Conservation (phyloP, 1,140 invertebrate species). For the Aphaenogaster rudis region DNA sequence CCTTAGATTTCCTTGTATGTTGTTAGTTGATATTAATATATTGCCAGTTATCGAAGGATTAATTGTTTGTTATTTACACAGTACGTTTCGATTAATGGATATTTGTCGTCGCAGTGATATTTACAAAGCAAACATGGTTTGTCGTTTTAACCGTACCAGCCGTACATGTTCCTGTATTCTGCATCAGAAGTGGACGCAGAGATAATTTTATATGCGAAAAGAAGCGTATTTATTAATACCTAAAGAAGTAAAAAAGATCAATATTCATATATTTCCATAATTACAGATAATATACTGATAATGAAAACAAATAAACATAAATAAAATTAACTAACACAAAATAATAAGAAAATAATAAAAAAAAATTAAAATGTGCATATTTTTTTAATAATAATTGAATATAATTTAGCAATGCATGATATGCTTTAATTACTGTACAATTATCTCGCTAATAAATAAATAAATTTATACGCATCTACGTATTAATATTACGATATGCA, state of each 20-base stretch:
- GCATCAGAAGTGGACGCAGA: background rate
- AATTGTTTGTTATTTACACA: slow-evolving; percentile 70
- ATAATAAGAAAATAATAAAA: background rate
- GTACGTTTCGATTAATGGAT: slow-evolving; percentile 73
- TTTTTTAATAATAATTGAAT: background rate
- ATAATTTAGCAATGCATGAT: background rate
- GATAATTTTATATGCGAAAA: slow-evolving; percentile 19
- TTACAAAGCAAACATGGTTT: slow-evolving; percentile 70
- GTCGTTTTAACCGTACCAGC: slow-evolving; percentile 65
- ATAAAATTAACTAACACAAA: background rate
- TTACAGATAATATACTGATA: background rate
- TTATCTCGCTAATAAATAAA: background rate
- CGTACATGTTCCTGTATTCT: slow-evolving; percentile 38
- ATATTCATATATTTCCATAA: background rate
- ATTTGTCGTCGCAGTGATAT: slow-evolving; percentile 70
- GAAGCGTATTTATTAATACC: background rate
- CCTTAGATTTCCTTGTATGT: background rate
- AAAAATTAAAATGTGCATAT: background rate
- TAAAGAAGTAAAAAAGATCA: background rate
- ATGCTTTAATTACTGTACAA: background rate
- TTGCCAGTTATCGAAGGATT: slow-evolving; percentile 43
- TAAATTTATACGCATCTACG: background rate
- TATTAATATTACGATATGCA: background rate
- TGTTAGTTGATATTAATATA: slow-evolving; percentile 65
- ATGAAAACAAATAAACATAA: background rate